A percentile compares a stretch with the other conserved stretches of the same genome.
phyloP scores from a whole-genome alignment of 2,797 vertebrate species.

The Lacerta viridis region DNA sequence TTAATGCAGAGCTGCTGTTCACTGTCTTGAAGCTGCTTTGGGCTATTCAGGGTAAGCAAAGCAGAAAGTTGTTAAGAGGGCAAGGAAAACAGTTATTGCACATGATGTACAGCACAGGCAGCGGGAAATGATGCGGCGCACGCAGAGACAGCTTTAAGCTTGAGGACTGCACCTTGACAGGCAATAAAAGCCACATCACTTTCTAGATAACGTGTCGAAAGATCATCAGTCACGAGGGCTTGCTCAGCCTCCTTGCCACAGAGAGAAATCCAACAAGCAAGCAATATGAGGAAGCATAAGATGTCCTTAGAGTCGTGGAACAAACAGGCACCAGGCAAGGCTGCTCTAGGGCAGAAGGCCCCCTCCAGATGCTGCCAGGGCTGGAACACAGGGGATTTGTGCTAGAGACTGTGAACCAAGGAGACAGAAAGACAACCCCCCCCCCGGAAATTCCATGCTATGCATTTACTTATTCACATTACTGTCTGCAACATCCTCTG shows the following conservation, averaged over 20 bases:
- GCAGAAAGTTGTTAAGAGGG: constrained; percentile 74
- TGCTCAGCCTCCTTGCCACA: constrained; percentile 41
- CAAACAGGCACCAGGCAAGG: neutral
- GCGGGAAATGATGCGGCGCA: constrained; percentile 58
- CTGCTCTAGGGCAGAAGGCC: neutral
- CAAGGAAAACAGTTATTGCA: constrained; percentile 63
- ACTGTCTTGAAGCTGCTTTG: constrained; percentile 96
- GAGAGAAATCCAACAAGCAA: constrained; percentile 41
- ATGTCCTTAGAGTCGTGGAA: constrained; percentile 18
- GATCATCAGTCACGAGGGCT: constrained; percentile 31
- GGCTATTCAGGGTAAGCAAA: constrained; percentile 83
- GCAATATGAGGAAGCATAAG: neutral
- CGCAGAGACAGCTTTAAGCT: constrained; percentile 35
- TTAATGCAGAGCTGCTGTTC: constrained; percentile 93
- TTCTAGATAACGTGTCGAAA: constrained; percentile 40
- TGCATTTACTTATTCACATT: neutral
- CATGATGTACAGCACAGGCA: constrained; percentile 60
- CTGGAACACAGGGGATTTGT: neutral
- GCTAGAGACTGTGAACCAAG: neutral
- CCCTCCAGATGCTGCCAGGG: neutral
- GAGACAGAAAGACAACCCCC: neutral
- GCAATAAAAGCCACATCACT: constrained; percentile 54
- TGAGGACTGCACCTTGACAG: constrained; percentile 57
- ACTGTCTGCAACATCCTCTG: neutral
- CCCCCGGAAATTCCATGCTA: neutral